Evolutionary conservation across 2,797 vertebrate genomes (phyloP).

Genomic region (Aratinga solstitialis): DNA sequence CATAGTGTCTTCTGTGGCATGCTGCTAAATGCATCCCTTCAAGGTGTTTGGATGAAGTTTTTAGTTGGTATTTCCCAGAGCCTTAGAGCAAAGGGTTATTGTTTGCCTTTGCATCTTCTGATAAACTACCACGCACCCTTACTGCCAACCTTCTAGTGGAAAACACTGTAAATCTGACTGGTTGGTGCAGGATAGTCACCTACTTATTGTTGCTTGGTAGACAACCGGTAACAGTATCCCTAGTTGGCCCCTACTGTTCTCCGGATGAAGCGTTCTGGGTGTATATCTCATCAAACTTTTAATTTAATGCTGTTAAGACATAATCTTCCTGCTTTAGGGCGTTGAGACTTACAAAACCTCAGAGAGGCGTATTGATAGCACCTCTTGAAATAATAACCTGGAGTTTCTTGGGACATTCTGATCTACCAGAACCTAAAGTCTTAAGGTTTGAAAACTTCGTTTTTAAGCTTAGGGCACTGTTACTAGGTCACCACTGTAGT

Average conservation of each 20-base stretch:
- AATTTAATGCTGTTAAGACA: neutral
- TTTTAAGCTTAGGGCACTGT: neutral
- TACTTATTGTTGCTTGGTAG: neutral
- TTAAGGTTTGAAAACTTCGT: neutral
- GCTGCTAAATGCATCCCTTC: neutral
- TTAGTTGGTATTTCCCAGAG: neutral
- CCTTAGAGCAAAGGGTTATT: neutral
- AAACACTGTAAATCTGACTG: neutral
- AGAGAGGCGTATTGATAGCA: neutral
- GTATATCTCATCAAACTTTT: neutral
- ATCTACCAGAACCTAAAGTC: neutral
- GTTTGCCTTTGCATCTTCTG: neutral
- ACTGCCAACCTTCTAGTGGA: neutral
- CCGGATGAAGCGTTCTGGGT: neutral
- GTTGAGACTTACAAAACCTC: neutral
- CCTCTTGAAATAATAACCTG: neutral
- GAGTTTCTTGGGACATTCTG: neutral
- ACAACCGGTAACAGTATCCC: neutral
- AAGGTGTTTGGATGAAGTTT: neutral
- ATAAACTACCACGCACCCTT: neutral
- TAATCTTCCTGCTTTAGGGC: neutral
- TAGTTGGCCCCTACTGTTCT: neutral
- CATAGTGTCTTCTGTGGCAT: rapidly evolving
- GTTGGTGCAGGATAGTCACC: neutral
- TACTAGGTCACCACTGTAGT: neutral